Conservation (phyloP, 2,113 vertebrate genomes). For the Rissa tridactyla region DNA sequence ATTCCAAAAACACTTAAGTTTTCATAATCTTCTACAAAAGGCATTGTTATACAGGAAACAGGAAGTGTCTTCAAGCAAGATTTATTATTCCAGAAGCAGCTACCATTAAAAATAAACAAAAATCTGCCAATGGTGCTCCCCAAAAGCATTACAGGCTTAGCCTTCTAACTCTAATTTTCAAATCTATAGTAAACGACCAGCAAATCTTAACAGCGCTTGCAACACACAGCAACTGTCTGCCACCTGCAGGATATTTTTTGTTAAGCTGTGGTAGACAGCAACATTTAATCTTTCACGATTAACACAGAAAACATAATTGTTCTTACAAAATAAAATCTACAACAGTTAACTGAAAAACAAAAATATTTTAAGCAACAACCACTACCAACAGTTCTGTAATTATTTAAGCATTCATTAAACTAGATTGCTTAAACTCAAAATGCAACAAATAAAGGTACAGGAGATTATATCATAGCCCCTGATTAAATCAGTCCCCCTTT, state of each 20-base stretch:
- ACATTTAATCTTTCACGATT: background rate
- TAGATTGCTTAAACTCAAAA: background rate
- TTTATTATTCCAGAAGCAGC: background rate
- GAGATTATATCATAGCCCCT: background rate
- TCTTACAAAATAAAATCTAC: background rate
- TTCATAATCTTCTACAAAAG: background rate
- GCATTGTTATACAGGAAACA: background rate
- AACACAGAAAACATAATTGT: background rate
- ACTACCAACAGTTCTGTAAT: background rate
- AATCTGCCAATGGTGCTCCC: background rate
- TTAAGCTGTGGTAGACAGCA: background rate
- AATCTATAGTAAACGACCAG: background rate
- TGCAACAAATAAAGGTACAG: background rate
- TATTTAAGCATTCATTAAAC: background rate
- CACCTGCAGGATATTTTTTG: conserved; percentile 20
- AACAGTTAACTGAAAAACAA: background rate
- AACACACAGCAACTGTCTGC: background rate
- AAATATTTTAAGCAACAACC: background rate
- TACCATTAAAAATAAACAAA: background rate
- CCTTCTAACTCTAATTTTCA: background rate
- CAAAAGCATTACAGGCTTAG: background rate
- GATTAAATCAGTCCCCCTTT: background rate
- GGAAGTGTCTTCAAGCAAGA: background rate
- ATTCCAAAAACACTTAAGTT: background rate
- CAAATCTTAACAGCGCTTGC: background rate